phyloP scores from a whole-genome alignment of 1,140 invertebrate genomes.

The Rhyzopertha dominica region DNA sequence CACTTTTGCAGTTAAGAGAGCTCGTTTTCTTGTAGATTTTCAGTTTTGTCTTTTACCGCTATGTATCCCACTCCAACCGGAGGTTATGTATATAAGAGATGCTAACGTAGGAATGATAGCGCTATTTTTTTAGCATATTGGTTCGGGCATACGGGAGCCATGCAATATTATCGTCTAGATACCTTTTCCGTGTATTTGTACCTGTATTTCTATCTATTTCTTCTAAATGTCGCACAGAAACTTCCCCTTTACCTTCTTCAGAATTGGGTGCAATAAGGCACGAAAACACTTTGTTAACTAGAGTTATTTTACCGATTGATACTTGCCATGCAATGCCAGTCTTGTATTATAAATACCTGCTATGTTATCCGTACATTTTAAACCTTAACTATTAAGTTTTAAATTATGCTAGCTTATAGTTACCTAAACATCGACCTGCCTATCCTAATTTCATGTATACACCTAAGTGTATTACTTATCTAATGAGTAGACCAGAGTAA shows the following conservation, averaged over 20 bases:
- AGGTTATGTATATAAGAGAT: conserved; percentile 18
- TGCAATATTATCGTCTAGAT: conserved; percentile 25
- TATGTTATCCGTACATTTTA: conserved; percentile 21
- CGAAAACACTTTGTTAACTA: conserved; percentile 22
- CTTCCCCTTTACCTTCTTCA: conserved; percentile 24
- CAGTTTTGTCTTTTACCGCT: conserved; percentile 13
- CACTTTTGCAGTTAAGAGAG: background rate
- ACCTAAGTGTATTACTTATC: conserved; percentile 6
- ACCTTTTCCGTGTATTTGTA: conserved; percentile 29
- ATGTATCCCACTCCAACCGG: conserved; percentile 15
- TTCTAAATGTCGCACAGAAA: conserved; percentile 22
- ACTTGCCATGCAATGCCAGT: conserved; percentile 42
- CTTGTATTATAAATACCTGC: conserved; percentile 26
- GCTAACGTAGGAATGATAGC: conserved; percentile 19
- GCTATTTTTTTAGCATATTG: conserved; percentile 25
- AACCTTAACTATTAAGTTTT: conserved; percentile 23
- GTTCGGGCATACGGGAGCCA: conserved; percentile 28
- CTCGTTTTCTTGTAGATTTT: background rate
- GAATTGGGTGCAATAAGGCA: conserved; percentile 15
- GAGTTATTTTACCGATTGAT: conserved; percentile 19
- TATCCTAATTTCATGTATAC: background rate
- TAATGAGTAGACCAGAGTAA: conserved; percentile 2
- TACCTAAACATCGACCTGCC: conserved; percentile 21
- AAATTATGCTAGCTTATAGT: conserved; percentile 29
- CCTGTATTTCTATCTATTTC: conserved; percentile 30